Evolutionary conservation across 2,797 vertebrate genomes (phyloP).

Genomic region (Falco rusticolus): DNA sequence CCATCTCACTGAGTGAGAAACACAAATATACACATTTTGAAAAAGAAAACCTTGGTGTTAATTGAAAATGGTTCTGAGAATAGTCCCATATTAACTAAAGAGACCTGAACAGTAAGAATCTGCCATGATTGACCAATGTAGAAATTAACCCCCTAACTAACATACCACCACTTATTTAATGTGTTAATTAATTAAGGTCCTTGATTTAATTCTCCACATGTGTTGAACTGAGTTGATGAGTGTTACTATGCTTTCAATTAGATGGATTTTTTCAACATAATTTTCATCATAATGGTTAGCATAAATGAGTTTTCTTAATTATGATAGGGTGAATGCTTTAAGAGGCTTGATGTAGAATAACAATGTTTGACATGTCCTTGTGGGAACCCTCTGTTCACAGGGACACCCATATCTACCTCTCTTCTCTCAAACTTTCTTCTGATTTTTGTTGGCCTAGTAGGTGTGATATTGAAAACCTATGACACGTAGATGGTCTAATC

Average conservation of each 20-base stretch:
- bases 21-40: neutral
- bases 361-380: neutral
- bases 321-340: neutral
- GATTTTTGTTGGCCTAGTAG: neutral
- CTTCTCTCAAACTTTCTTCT: neutral
- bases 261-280: constrained; percentile 20
- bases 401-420: neutral
- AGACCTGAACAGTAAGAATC: neutral
- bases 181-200: constrained; percentile 16
- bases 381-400: neutral
- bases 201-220: constrained; percentile 7
- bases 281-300: constrained; percentile 6
- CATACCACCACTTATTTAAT: neutral
- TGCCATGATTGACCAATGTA: neutral
- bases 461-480: neutral
- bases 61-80: neutral
- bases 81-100: neutral
- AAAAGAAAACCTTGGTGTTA: neutral
- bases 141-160: neutral
- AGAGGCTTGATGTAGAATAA: neutral
- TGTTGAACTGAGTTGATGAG: neutral
- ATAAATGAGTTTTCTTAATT: constrained; percentile 51
- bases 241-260: neutral
- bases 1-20: neutral
- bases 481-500: neutral